phyloP scores from a whole-genome alignment of 2,797 vertebrate species.

The Gallirallus australis region DNA sequence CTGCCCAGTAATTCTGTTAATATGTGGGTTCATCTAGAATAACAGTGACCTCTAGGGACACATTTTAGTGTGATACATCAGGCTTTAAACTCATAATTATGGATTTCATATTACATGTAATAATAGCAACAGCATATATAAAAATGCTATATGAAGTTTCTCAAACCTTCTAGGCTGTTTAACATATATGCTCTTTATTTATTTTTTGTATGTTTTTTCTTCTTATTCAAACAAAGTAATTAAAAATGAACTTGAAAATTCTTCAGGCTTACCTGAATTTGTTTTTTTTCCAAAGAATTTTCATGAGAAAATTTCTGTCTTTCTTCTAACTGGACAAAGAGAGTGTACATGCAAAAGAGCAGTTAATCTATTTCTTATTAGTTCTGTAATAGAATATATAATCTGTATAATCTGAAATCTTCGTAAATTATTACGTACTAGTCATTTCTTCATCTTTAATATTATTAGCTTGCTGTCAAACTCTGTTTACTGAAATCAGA shows the following conservation, averaged over 20 bases:
- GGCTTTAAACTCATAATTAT: neutral
- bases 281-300: neutral
- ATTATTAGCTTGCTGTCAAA: neutral
- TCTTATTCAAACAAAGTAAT: neutral
- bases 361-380: neutral
- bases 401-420: neutral
- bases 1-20: slow-evolving; percentile 15
- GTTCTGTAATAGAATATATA: neutral
- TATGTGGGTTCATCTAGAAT: slow-evolving; percentile 11
- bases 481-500: neutral
- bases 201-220: neutral
- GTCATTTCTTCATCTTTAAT: neutral
- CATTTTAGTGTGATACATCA: neutral
- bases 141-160: neutral
- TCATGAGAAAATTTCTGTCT: neutral
- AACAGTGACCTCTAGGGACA: slow-evolving; percentile 48
- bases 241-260: neutral
- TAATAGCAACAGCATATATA: neutral
- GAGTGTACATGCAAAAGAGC: neutral
- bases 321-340: neutral
- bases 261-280: neutral
- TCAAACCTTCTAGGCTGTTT: neutral
- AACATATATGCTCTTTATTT: neutral
- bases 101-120: neutral
- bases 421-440: neutral